Evolutionary conservation across 2,113 vertebrate species (phyloP), one percentile per base, ranked within the genome.

Genomic region (Trichechus manatus): DNA sequence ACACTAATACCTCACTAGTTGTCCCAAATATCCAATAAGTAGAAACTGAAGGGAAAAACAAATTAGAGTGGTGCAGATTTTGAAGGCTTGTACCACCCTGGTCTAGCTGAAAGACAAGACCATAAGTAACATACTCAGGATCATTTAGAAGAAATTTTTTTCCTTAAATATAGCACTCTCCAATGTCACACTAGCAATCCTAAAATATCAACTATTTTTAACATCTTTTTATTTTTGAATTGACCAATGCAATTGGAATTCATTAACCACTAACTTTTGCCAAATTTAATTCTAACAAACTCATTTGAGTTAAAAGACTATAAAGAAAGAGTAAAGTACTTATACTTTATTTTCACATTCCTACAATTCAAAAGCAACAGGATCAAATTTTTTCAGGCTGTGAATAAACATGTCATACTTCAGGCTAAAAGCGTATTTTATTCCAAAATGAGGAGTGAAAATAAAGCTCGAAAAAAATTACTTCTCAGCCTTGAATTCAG

Each of bases 361-460:
- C 47, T 96, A 1, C 19, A 97, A 91, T 75, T 97, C 82, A 95
- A 53, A 98, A 97, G 47, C 11, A 94, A 77, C 44, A 77, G 89
- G 39, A 82, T 79, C 70, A 56, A 87, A 20, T 91, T 92, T 96
- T 97, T 95, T 93, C 68, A 94, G 81, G 78, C 61, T 86, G 15
- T 95, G 14, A 83, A 90, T 80, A 94, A 97, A 93, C 50, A 93
- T 70, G 86, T 1, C 79, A 96, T 87, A 42, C n/a, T 97, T 96
- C 23, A 80, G 36, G 59, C 89, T 90, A 81, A 96, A 96, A 95
- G 53, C 17, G 61, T 78, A 95, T 83, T 96, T 93, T 97, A 96
- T 94, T 93, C 42, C 36, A 97, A 96, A 97, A 36, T 53, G 89
- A 64, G n/a, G 25, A 82, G 59, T 90, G 80, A 97, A 98, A 97